These are phyloP conservation scores for Fabriciana adippe DNA, from an alignment of 2,888 invertebrate genomes.

Conservation along the genomic window DNA sequence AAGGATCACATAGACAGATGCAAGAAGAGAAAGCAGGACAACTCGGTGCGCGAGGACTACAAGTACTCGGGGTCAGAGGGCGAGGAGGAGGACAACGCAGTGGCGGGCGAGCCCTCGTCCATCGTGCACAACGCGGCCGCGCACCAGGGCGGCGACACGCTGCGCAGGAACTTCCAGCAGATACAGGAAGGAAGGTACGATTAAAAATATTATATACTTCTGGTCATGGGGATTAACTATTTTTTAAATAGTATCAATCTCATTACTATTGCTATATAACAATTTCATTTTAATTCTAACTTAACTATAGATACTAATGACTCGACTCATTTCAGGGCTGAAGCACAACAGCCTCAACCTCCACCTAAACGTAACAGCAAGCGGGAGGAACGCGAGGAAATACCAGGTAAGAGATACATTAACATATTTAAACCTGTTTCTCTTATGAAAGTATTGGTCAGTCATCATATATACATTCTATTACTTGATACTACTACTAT, in stretches of 20 bases:
- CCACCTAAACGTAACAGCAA: slow-evolving; percentile 83
- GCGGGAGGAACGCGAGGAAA: slow-evolving; percentile 83
- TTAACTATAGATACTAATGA: no score
- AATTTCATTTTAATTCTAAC: no score
- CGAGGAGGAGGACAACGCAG: slow-evolving; percentile 96
- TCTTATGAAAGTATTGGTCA: slow-evolving; percentile 38
- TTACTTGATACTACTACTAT: not conserved
- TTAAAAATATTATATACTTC: no score
- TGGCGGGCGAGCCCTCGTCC: slow-evolving; percentile 96
- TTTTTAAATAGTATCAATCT: no score
- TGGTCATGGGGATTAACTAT: no score
- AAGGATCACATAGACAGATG: slow-evolving; percentile 99
- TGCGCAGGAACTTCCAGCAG: slow-evolving; percentile 98
- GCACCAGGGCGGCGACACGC: slow-evolving; percentile 92
- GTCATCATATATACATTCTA: not conserved
- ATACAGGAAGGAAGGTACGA: slow-evolving; percentile 90
- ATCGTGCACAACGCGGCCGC: slow-evolving; percentile 93
- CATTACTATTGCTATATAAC: no score
- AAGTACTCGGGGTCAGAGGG: slow-evolving; percentile 98
- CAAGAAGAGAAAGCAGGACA: slow-evolving; percentile 96
- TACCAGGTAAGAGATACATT: slow-evolving; percentile 66
- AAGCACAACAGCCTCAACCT: slow-evolving; percentile 83
- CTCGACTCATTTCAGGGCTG: slow-evolving; percentile 49
- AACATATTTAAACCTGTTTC: no score
- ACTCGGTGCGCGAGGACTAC: slow-evolving; percentile 88